Evolutionary conservation across 2,113 vertebrate genomes (phyloP).

Genomic region (Rattus rattus): DNA sequence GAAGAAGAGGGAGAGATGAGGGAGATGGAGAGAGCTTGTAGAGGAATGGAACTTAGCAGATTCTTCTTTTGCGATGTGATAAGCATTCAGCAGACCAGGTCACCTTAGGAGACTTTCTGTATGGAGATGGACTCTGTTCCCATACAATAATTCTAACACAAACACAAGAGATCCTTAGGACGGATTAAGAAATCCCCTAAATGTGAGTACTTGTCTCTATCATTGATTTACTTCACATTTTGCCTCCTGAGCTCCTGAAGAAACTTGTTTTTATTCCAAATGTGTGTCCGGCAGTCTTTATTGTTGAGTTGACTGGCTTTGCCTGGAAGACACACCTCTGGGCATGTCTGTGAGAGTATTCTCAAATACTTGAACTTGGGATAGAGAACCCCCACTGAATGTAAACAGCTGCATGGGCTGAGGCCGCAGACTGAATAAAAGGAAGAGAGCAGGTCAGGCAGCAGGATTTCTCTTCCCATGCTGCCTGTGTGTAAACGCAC

Average conservation of each 20-base stretch:
- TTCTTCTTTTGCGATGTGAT: background rate
- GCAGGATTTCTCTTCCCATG: background rate
- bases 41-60: background rate
- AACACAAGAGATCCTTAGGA: conserved; percentile 9
- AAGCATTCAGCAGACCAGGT: background rate
- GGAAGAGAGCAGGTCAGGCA: background rate
- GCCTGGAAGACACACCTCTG: background rate
- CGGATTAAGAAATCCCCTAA: conserved; percentile 11
- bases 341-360: background rate
- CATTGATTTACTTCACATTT: background rate
- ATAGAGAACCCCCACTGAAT: background rate
- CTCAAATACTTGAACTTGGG: background rate
- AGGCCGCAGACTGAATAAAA: background rate
- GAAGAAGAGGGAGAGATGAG: background rate
- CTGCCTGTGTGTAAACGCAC: background rate
- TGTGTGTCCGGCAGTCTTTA: background rate
- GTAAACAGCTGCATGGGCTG: background rate
- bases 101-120: conserved; percentile 27
- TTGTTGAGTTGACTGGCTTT: background rate
- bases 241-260: background rate
- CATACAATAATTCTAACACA: background rate
- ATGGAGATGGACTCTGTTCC: conserved; percentile 3
- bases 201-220: conserved; percentile 16
- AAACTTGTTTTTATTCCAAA: conserved; percentile 25
- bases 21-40: background rate